Conservation (phyloP, 2,888 invertebrate genomes). For the Parthenolecanium corni region DNA sequence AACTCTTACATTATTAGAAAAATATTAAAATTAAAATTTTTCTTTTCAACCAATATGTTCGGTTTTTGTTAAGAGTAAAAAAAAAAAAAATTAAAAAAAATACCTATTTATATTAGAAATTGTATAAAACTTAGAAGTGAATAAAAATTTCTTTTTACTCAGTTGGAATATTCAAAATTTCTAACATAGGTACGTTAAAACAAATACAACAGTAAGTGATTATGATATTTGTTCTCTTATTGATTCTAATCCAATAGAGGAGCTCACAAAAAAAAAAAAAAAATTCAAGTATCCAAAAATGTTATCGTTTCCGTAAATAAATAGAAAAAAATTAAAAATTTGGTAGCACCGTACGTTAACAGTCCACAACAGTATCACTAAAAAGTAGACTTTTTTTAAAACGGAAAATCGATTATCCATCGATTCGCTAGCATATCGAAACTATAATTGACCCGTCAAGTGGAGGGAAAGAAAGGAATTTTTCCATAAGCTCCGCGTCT, state of each 20-base stretch:
- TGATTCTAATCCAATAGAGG: conserved; percentile 4
- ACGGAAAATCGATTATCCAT: too few relatives aligned
- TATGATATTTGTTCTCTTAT: conserved; percentile 11
- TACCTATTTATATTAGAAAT: conserved; percentile 22
- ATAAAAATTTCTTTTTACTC: conserved; percentile 9
- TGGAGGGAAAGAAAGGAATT: too few relatives aligned
- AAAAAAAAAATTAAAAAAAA: conserved; percentile 19
- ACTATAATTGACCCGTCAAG: too few relatives aligned
- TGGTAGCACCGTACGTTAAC: not conserved
- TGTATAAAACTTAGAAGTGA: conserved; percentile 16
- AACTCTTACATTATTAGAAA: conserved; percentile 22
- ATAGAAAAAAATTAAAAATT: not conserved
- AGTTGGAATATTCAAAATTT: conserved; percentile 11
- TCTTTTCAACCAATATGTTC: conserved; percentile 8
- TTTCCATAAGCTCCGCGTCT: too few relatives aligned
- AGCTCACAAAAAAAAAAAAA: not conserved
- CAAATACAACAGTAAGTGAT: not conserved
- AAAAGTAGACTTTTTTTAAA: too few relatives aligned
- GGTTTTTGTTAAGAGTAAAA: conserved; percentile 17
- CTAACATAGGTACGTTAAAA: not conserved
- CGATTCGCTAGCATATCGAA: too few relatives aligned
- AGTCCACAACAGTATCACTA: not conserved
- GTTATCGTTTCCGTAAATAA: not conserved
- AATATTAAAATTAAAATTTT: conserved; percentile 20
- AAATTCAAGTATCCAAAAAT: not conserved